Conservation (phyloP, 2,888 invertebrate genomes). For the Dynastes hyllus region DNA sequence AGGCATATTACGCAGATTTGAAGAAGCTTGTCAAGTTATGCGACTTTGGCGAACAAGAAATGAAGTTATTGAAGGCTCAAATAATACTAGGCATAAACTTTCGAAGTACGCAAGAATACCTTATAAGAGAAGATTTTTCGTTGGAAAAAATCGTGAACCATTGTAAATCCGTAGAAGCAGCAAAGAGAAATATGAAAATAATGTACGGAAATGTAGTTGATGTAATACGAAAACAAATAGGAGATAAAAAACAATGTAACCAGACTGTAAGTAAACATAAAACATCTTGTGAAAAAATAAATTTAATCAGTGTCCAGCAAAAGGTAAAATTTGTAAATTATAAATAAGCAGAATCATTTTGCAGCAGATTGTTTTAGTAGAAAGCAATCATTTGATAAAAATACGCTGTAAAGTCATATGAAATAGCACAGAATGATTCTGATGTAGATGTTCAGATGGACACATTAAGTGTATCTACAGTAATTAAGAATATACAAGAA, state of each 20-base stretch:
- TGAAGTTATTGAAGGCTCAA: background rate
- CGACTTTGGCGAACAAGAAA: background rate
- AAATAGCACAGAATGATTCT: background rate
- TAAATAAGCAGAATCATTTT: conserved; percentile 31
- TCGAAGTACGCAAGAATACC: background rate
- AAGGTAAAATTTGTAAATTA: conserved; percentile 23
- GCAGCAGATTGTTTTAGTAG: conserved; percentile 20
- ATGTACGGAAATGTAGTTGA: background rate
- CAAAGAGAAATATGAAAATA: conserved; percentile 8
- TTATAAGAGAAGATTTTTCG: conserved; percentile 33
- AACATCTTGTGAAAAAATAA: conserved; percentile 4
- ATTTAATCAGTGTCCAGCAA: conserved; percentile 2
- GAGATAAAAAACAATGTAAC: background rate
- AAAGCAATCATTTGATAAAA: background rate
- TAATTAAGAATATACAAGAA: background rate
- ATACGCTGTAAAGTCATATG: background rate
- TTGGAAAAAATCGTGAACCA: conserved; percentile 38
- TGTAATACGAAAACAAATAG: conserved; percentile 1
- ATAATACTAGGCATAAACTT: background rate
- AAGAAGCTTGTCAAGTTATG: conserved; percentile 30
- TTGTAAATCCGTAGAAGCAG: conserved; percentile 46
- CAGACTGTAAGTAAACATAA: conserved; percentile 10
- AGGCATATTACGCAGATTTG: conserved; percentile 13
- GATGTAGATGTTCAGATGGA: background rate
- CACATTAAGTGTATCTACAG: background rate